Evolutionary conservation across 37 sponge, comb jelly and placozoan genomes (phyloP).

Genomic region (Dysidea cf. avara): DNA sequence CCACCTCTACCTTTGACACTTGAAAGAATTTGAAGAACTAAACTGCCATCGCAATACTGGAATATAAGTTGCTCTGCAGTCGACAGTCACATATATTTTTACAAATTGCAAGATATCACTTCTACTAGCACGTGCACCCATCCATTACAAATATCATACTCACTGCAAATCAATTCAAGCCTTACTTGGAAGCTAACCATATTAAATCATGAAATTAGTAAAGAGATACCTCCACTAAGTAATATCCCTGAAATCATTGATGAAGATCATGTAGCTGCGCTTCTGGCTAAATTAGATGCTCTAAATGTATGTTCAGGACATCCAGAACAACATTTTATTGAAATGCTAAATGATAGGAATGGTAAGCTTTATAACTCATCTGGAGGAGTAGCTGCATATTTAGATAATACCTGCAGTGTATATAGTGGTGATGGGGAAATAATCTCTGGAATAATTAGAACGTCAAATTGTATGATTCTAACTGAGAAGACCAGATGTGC

Average conservation of each 20-base stretch:
- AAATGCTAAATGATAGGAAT: slow-evolving; percentile 27
- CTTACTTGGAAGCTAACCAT: too few relatives aligned
- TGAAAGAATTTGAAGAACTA: too few relatives aligned
- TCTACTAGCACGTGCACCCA: too few relatives aligned
- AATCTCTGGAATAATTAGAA: slow-evolving; percentile 21
- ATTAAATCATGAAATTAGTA: not conserved
- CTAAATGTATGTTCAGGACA: slow-evolving; percentile 29
- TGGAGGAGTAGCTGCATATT: slow-evolving; percentile 26
- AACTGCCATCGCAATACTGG: too few relatives aligned
- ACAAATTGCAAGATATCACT: too few relatives aligned
- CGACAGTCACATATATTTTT: too few relatives aligned
- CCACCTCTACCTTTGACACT: too few relatives aligned
- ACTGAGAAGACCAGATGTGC: slow-evolving; percentile 1
- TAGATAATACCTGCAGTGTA: slow-evolving; percentile 24
- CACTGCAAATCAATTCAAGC: too few relatives aligned
- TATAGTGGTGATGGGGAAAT: slow-evolving; percentile 2
- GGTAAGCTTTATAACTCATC: slow-evolving; percentile 29
- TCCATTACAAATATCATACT: too few relatives aligned
- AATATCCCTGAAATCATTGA: slow-evolving; percentile 1
- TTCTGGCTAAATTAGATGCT: slow-evolving; percentile 11
- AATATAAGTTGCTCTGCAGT: too few relatives aligned
- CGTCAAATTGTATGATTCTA: slow-evolving; percentile 26
- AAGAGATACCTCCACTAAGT: not conserved
- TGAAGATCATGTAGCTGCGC: not conserved
- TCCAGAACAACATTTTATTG: slow-evolving; percentile 25